phyloP scores from a whole-genome alignment of 2,888 invertebrate genomes.

The Bibio marci region DNA sequence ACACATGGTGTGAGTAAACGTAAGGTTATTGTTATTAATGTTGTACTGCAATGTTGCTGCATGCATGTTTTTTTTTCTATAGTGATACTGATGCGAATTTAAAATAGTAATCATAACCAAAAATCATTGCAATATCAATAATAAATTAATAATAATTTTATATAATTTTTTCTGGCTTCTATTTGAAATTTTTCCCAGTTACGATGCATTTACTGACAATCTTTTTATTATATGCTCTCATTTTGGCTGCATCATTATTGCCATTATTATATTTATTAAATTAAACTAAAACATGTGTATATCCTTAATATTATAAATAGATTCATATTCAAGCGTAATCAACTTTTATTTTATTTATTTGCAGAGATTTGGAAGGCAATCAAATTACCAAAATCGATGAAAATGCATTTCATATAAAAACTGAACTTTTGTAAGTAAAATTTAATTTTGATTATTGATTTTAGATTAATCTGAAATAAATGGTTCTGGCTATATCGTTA shows the following conservation, averaged over 20 bases:
- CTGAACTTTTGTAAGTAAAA: slow-evolving; percentile 63
- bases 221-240: neutral
- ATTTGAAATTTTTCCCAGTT: no score
- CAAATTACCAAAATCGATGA: slow-evolving; percentile 42
- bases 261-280: neutral
- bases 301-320: no score
- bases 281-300: no score
- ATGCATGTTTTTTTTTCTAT: slow-evolving; percentile 3
- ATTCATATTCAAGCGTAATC: slow-evolving; percentile 3
- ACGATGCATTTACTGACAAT: neutral
- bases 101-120: neutral
- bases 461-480: no score
- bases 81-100: slow-evolving; percentile 2
- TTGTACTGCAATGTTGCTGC: no score
- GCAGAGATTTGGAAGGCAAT: slow-evolving; percentile 57
- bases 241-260: neutral
- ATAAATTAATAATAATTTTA: neutral
- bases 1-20: slow-evolving; percentile 49
- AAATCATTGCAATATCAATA: neutral
- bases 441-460: no score
- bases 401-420: slow-evolving; percentile 48
- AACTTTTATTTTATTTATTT: slow-evolving; percentile 13
- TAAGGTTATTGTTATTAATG: slow-evolving; percentile 5
- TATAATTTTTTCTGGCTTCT: neutral
- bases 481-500: no score